Evolutionary conservation across 2,797 vertebrate genomes (phyloP).

Genomic region (Erethizon dorsatum): DNA sequence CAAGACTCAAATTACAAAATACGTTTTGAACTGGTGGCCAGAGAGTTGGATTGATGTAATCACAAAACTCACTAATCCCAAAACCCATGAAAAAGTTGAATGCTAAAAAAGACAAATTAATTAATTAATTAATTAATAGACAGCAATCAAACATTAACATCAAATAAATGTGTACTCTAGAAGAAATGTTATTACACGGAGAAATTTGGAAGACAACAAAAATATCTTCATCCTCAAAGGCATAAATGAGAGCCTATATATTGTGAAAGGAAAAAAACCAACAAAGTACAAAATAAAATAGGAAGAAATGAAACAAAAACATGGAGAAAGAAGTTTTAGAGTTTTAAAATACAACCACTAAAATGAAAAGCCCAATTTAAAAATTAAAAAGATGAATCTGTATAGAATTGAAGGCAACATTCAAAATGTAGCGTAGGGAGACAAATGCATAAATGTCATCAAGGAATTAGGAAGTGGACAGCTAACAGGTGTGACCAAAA

Average conservation of each 20-base stretch:
- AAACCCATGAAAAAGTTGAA: not conserved
- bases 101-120: not conserved
- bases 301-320: not conserved
- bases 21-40: not conserved
- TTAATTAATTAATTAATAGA: not conserved
- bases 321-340: not conserved
- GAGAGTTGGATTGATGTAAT: not conserved
- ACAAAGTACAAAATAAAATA: not conserved
- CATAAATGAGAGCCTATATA: not conserved
- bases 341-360: not conserved
- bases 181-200: not conserved
- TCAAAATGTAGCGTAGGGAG: not conserved
- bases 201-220: not conserved
- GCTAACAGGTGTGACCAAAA: not conserved
- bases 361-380: not conserved
- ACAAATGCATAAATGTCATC: not conserved
- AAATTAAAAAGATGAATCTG: not conserved
- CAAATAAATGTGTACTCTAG: not conserved
- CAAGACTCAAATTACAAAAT: not conserved
- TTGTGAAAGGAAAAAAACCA: not conserved
- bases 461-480: not conserved
- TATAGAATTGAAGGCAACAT: not conserved
- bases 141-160: not conserved
- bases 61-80: not conserved
- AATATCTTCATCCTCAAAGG: not conserved